Base-by-base conservation (phyloP, 1,140 invertebrate species). In the Drosophila tani region DNA sequence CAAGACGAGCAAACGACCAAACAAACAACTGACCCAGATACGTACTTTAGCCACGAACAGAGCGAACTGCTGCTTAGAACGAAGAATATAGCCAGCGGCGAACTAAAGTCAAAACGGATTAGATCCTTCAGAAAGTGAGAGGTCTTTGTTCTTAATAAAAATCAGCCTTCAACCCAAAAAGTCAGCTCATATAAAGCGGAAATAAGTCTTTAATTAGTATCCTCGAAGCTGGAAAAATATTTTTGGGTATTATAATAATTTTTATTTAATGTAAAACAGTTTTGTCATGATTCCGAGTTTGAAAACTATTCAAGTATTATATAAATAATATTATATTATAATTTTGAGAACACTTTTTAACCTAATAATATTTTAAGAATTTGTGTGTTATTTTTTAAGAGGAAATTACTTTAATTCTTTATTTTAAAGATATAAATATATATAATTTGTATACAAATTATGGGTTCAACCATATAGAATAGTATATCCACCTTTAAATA, bases 11-110 rank as follows among this genome's bases (percentile, higher is more conserved):
- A 41, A 60, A 49, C 51, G 38, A 27, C 60, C 55, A 77, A 75
- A 50, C 55, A 77, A 70, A 78, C 76, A 63, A 69, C 66, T 79
- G 76, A 79, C 76, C 76, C 76, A 79, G 75, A 78, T 79, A 63
- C 55, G 60, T 47, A 65, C 65, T 53, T 56, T 17, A 78, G 75
- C 51, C 63, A 76, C 63, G 56, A 76, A 76, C 62, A 43, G 7
- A 67, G 40, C 35, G 24, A 24, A 41, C 49, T 43, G 64, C 47
- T 43, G 64, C 62, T 29, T 41, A 59, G 67, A 70, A 67, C 63
- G 2, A 2, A 35, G 15, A 66, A 35, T 24, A 45, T 56, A 69
- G 64, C 67, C 67, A 68, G 21, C n/a, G 67, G 49, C 9, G n/a
- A 40, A 29, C 49, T 47, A 60, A 51, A 58, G 66, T 38, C 55